Evolutionary conservation across 2,888 invertebrate genomes (phyloP), one percentile per base, ranked within the genome.

Genomic region (Miltochrista miniata): DNA sequence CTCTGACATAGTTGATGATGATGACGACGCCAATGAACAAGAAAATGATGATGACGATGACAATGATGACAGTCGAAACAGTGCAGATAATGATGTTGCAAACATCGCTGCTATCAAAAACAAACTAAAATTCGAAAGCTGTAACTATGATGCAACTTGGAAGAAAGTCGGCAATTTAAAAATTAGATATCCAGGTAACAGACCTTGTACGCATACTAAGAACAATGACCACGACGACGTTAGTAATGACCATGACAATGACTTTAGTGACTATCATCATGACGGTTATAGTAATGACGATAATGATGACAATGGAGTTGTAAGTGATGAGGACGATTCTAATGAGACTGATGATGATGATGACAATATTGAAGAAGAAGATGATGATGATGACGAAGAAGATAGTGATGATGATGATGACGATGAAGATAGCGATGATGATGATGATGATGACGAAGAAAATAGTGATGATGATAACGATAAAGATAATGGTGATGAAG

Each of bases 1-100:
- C 11, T 74, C 79, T 41, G 64, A 68, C 7, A 59, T 68, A 14
- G 76, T 81, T n/a, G 70, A 77, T 7, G 70, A 78, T 8, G 75
- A 79, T 13, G 75, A 84, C 8, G 61, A 70, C 1, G 67, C 74
- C 0, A 76, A 90, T 9, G 87, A 92, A 8, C 86, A 92, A 1
- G 84, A 92, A 0, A 84, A 92, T 13, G 87, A 92, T 13, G 87
- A 92, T n/a, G 84, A 93, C 7, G 86, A 92, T 1, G 86, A 93
- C 1, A 83, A 92, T 0, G 84, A 88, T 12, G 81, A 90, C 5
- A 83, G 92, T 48, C 87, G 89, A 4, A 58, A 66, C 11, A 24
- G 18, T 24, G 81, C 90, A 36, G 81, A 90, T 14, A 84, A 92
- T 48, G 18, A 24, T 24, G 5, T 24, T 4, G 87, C 59, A 61